Base-by-base conservation (phyloP, 2,113 vertebrate genomes). In the Pterocles orientalis region DNA sequence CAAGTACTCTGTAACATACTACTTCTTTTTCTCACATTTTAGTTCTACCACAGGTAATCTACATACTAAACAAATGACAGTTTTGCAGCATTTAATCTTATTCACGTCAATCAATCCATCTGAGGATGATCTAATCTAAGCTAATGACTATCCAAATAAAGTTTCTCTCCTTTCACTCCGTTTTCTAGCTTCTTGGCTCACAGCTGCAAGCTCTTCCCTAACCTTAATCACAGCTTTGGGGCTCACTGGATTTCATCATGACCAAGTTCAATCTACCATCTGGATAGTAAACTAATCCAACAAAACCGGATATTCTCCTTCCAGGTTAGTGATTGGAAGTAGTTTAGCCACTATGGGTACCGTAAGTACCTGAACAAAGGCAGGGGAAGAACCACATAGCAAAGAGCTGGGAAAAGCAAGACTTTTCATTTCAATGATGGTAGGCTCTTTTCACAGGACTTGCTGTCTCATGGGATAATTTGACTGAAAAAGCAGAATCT, bases 381-480 rank as follows among this genome's bases (percentile, higher is more conserved):
- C 43, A 86, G 41, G 0, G 0, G 16, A 77, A 16, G 36, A 83
- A 48, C 12, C 2, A 11, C 23, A 43, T 0, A 39, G 76, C 58
- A 39, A 90, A 86, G 43, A 60, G 28, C 39, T 82, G 18, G 20
- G 39, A 62, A 92, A 69, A 77, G 6, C 14, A 81, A 81, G 23
- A 50, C 9, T 64, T 76, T 72, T 61, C 7, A 41, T 45, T 50
- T 77, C 54, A 77, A 0, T 14, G 13, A 31, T 0, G 0, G 13
- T 23, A 29, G 26, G 25, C 31, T 65, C 57, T 57, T 64, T 39
- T 12, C 68, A 72, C 10, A 82, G 41, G 24, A 57, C 41, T 62
- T 1, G 0, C 39, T 36, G 24, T 23, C 54, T 82, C 29, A 72
- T 1, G 33, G 61, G 23, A 53, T 68, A 85, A 68, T 14, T 54